Base-by-base conservation (phyloP, 2,113 vertebrate species). In the Manacus vitellinus region DNA sequence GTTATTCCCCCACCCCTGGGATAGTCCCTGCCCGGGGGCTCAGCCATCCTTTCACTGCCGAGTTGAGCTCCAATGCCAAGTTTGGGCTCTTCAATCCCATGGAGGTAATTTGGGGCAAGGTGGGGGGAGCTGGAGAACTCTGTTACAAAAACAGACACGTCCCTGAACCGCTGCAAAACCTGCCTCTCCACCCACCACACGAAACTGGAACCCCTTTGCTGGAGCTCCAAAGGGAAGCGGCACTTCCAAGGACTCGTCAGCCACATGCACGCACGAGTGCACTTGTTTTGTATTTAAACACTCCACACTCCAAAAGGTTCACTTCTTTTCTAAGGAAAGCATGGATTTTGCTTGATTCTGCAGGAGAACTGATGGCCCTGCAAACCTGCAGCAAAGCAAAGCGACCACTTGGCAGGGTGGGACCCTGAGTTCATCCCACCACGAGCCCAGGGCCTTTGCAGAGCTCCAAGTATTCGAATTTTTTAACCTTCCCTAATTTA, bases 301-400 rank as follows among this genome's bases (percentile, higher is more conserved):
- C 52, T 33, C 59, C n/a, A 28, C 35, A 35, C 39, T 75, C 55
- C 82, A 66, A 27, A 47, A 78, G 20, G 52, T 55, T 79, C 66
- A 0, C 3, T 8, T 89, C 54, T 30, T 65, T 73, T 15, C 63
- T 3, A 8, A 3, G 33, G 16, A 67, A 51, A 83, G 41, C 24
- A 3, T 0, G 8, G 49, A 14, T 46, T 65, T 33, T 76, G 59
- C 12, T 61, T 1, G 0, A 11, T 13, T 55, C 54, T 56, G 54
- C 43, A 37, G 52, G 49, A 81, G 46, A 37, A 35, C 18, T 25
- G 11, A 33, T 21, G 39, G 65, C 35, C 61, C 31, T 31, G 39
- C 25, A 31, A 63, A 39, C 30, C 51, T 4, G 8, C 22, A 22
- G 49, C 63, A 49, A 54, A 55, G 49, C 24, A 5, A 41, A 30